Conservation (phyloP, 2,797 vertebrate species). For the Cirrhinus molitorella region DNA sequence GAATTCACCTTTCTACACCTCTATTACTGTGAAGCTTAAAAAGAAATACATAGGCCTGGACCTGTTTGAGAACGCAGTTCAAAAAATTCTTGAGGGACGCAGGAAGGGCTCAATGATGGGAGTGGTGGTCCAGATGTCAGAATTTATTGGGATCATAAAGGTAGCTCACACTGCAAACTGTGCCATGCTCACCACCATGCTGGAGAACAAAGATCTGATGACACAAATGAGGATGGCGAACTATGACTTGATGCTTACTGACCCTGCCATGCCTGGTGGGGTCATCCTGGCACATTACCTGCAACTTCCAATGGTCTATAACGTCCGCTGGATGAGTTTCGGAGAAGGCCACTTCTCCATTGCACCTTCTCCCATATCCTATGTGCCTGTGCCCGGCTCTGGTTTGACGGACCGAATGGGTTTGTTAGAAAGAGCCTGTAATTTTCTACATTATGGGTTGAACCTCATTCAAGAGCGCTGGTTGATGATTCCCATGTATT, state of each 20-base stretch:
- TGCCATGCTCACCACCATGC: slow-evolving; percentile 21
- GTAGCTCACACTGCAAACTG: slow-evolving; percentile 31
- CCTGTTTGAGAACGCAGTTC: slow-evolving; percentile 2
- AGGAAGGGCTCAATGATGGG: not conserved
- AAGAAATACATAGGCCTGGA: not conserved
- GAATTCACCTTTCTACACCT: slow-evolving; percentile 43
- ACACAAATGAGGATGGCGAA: slow-evolving; percentile 9
- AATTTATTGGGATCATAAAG: slow-evolving; percentile 23
- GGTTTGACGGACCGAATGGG: slow-evolving; percentile 40
- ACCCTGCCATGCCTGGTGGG: slow-evolving; percentile 47
- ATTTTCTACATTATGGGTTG: slow-evolving; percentile 35
- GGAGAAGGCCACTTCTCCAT: slow-evolving; percentile 49
- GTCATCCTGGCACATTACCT: slow-evolving; percentile 45
- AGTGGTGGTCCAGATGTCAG: not conserved
- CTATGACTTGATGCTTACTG: slow-evolving; percentile 53
- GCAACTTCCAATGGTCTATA: slow-evolving; percentile 50
- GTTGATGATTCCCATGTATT: slow-evolving; percentile 43
- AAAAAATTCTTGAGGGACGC: slow-evolving; percentile 23
- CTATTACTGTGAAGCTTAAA: slow-evolving; percentile 36
- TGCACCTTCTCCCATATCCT: slow-evolving; percentile 50
- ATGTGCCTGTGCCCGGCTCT: slow-evolving; percentile 38
- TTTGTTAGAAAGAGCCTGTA: slow-evolving; percentile 37
- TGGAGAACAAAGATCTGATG: slow-evolving; percentile 40
- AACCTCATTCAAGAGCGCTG: slow-evolving; percentile 39
- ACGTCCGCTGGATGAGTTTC: slow-evolving; percentile 45